Evolutionary conservation across 2,888 invertebrate species (phyloP), one percentile per base, ranked within the genome.

Genomic region (Apodemia hepburni): DNA sequence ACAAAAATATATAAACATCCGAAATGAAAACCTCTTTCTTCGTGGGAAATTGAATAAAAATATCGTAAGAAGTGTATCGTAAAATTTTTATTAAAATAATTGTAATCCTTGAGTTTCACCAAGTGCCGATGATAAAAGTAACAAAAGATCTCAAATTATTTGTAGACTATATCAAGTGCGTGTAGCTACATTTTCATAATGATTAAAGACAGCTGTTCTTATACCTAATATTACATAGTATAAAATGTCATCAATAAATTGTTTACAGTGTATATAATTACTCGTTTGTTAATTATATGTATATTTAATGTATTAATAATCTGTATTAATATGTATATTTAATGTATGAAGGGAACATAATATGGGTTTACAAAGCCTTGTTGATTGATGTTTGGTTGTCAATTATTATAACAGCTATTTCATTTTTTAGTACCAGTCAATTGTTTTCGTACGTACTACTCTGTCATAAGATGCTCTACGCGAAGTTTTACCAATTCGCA

Each of bases 301-400:
- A 54, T 54, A 54, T 54, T 54, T 15, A 51, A 54, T 27, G 38
- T 38, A 38, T 38, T 38, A 38, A 38, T 38, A 38, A 38, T 12
- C 38, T 38, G 38, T 38, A 38, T 38, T 38, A 38, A 38, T 38
- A 22, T 51, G 18, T 51, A 51, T 51, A 51, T 51, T 51, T 18
- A 47, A 51, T 51, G 54, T 54, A 54, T 54, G 27, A 54, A 54
- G 54, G 54, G 22, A 27, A 54, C 54, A 54, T 54, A 22, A 54
- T 54, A 54, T 54, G 80, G 81, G 78, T 81, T 82, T 84, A 80
- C 81, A 75, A 82, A 82, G 80, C 78, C 82, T 82, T 82, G 82
- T 86, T 85, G 72, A 79, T 75, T 73, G 75, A 79, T 78, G 77
- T 77, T 81, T 82, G 77, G 79, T 87, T 85, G 80, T 87, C 88